Conservation (phyloP, 2,888 invertebrate genomes). For the Ceriagrion tenellum region DNA sequence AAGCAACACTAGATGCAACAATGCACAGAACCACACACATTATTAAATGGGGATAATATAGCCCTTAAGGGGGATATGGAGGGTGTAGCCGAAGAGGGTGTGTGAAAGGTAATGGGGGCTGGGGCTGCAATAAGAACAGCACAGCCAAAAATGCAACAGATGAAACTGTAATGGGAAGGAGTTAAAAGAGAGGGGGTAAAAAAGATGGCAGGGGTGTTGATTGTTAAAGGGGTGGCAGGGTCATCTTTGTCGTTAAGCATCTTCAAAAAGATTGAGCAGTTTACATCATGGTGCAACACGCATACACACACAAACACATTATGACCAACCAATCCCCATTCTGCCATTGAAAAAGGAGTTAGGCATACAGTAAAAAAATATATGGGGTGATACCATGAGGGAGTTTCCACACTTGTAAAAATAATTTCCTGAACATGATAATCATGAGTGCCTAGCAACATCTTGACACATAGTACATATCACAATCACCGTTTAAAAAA, state of each 20-base stretch:
- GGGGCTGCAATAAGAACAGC: neutral
- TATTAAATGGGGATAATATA: constrained; percentile 50
- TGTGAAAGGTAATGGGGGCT: constrained; percentile 17
- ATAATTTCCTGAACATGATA: constrained; percentile 58
- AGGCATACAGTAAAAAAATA: constrained; percentile 61
- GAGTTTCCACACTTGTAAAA: constrained; percentile 49
- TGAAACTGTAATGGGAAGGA: constrained; percentile 6
- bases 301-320: constrained; percentile 41
- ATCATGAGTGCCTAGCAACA: constrained; percentile 11
- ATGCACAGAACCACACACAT: constrained; percentile 65
- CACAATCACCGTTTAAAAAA: constrained; percentile 60
- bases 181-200: neutral
- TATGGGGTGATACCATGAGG: constrained; percentile 30
- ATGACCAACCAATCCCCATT: constrained; percentile 59
- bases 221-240: neutral
- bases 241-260: constrained; percentile 18
- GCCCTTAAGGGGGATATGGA: constrained; percentile 48
- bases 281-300: constrained; percentile 44
- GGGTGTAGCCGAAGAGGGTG: constrained; percentile 48
- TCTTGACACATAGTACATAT: constrained; percentile 7
- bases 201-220: neutral
- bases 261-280: constrained; percentile 59
- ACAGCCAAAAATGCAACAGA: constrained; percentile 5
- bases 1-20: constrained; percentile 67
- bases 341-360: constrained; percentile 57